Conservation (phyloP, 2,113 vertebrate species). For the Mirza zaza region DNA sequence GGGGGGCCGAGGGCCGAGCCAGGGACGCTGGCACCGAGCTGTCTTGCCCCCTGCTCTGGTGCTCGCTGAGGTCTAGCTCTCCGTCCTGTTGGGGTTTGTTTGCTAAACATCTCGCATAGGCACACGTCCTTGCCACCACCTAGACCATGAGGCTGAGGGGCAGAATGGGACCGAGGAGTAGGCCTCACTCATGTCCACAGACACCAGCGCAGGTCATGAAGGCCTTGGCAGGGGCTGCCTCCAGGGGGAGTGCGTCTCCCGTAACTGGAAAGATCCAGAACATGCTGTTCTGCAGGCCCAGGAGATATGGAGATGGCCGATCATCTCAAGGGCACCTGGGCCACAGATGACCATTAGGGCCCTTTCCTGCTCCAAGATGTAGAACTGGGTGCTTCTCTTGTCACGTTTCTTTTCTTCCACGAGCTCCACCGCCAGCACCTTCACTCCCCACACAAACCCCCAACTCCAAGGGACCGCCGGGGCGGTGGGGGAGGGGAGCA, state of each 20-base stretch:
- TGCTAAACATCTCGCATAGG: not conserved
- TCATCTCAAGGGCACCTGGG: not conserved
- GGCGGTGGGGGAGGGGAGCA: not conserved
- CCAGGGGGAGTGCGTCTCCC: not conserved
- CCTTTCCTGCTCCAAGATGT: not conserved
- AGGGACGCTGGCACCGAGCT: not conserved
- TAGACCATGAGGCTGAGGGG: not conserved
- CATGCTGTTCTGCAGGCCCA: not conserved
- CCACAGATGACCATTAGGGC: no score
- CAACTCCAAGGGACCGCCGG: not conserved
- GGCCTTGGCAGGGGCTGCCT: not conserved
- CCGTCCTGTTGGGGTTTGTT: not conserved
- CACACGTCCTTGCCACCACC: not conserved
- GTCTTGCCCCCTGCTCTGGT: rapidly evolving
- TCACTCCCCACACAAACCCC: not conserved
- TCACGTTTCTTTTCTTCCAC: not conserved
- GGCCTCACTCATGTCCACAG: not conserved
- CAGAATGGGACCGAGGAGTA: not conserved
- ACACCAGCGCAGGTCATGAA: not conserved
- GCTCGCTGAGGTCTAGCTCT: not conserved
- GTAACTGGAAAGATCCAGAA: not conserved
- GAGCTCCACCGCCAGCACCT: not conserved
- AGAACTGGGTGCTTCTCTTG: not conserved
- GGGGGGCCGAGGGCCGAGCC: not conserved
- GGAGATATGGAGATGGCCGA: rapidly evolving